These are phyloP conservation scores for Whitmania pigra DNA, from an alignment of 1,140 invertebrate species.

Conservation along the genomic window DNA sequence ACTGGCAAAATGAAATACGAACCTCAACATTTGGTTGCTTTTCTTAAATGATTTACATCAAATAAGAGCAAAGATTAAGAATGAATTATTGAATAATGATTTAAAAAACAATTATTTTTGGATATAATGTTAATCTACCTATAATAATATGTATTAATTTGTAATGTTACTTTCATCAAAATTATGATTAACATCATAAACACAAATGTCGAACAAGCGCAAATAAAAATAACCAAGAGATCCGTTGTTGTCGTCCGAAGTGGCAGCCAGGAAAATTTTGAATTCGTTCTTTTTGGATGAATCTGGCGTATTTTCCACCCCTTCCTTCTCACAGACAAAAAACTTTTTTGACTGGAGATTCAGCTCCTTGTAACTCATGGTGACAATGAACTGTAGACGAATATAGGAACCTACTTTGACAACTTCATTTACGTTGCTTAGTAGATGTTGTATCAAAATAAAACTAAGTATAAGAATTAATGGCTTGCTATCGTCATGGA, in stretches of 20 bases:
- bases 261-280: slow-evolving; percentile 8
- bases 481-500: too few relatives aligned
- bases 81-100: not conserved
- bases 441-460: not conserved
- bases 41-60: too few relatives aligned
- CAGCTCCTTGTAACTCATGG: slow-evolving; percentile 2
- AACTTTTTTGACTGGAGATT: not conserved
- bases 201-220: not conserved
- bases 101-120: not conserved
- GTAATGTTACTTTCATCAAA: not conserved
- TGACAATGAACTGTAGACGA: not conserved
- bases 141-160: not conserved
- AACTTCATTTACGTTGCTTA: not conserved
- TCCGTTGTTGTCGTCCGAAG: slow-evolving; percentile 9
- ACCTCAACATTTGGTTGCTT: too few relatives aligned
- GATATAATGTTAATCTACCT: not conserved
- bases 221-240: slow-evolving; percentile 1
- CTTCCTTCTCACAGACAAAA: slow-evolving; percentile 3
- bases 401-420: not conserved
- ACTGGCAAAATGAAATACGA: not conserved
- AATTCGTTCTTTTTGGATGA: slow-evolving; percentile 6
- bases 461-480: not conserved
- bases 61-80: too few relatives aligned
- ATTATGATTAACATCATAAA: too few relatives aligned
- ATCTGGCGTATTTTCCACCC: not conserved